Conservation (phyloP, 2,888 invertebrate genomes). For the Tanypteryx hageni region DNA sequence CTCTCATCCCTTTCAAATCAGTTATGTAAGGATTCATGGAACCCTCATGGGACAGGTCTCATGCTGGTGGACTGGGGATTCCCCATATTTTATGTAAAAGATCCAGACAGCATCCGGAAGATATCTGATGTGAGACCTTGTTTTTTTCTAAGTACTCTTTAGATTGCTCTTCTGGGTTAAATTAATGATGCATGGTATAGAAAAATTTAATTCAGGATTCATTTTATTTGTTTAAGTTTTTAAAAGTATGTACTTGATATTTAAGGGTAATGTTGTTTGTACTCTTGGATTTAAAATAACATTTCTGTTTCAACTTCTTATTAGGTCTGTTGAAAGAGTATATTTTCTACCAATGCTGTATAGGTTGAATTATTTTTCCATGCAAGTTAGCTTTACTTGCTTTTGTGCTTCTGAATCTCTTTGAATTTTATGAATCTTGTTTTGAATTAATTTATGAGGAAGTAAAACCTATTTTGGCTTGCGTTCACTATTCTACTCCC, state of each 20-base stretch:
- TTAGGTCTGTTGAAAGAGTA: too few relatives aligned
- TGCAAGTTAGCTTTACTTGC: too few relatives aligned
- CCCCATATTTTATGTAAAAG: slow-evolving; percentile 88
- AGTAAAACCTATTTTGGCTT: too few relatives aligned
- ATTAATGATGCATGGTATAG: slow-evolving; percentile 22
- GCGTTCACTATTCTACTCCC: too few relatives aligned
- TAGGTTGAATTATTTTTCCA: too few relatives aligned
- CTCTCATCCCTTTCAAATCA: slow-evolving; percentile 73
- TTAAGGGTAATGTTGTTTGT: too few relatives aligned
- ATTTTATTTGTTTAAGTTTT: slow-evolving; percentile 66
- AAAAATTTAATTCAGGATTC: background rate
- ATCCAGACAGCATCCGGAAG: slow-evolving; percentile 77
- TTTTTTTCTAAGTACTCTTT: background rate
- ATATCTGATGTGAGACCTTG: slow-evolving; percentile 75
- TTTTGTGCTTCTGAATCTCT: too few relatives aligned
- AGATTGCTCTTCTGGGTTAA: background rate
- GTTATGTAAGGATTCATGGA: slow-evolving; percentile 82
- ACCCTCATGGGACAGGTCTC: slow-evolving; percentile 85
- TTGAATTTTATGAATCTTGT: too few relatives aligned
- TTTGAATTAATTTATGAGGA: too few relatives aligned
- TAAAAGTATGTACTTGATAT: slow-evolving; percentile 61
- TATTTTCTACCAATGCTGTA: too few relatives aligned
- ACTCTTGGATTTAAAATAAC: too few relatives aligned
- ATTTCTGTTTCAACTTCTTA: too few relatives aligned
- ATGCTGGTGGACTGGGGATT: slow-evolving; percentile 90